These are phyloP conservation scores for Panorpa germanica DNA, from an alignment of 2,888 invertebrate genomes.

Conservation along the genomic window DNA sequence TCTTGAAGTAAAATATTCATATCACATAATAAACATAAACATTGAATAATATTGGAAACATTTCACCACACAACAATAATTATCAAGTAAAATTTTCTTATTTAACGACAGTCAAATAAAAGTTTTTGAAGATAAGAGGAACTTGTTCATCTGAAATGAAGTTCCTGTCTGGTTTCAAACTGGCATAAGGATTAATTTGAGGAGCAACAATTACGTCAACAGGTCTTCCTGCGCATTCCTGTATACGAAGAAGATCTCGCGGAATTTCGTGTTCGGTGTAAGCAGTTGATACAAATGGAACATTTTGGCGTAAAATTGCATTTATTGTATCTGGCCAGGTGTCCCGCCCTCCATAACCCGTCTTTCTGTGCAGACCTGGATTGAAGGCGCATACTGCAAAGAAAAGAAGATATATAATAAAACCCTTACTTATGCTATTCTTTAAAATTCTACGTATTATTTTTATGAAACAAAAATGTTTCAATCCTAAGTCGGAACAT, in stretches of 20 bases:
- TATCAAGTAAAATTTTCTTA: too few relatives aligned
- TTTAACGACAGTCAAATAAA: slow-evolving; percentile 34
- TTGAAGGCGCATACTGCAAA: slow-evolving; percentile 50
- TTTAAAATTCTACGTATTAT: too few relatives aligned
- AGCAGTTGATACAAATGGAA: slow-evolving; percentile 43
- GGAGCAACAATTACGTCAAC: slow-evolving; percentile 32
- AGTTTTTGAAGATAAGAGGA: slow-evolving; percentile 54
- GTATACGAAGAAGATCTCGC: slow-evolving; percentile 36
- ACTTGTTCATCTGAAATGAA: slow-evolving; percentile 52
- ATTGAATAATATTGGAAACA: too few relatives aligned
- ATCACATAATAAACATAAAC: too few relatives aligned
- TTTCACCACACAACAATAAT: too few relatives aligned
- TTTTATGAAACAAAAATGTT: too few relatives aligned
- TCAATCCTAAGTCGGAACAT: too few relatives aligned
- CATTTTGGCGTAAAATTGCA: slow-evolving; percentile 30
- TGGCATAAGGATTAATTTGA: slow-evolving; percentile 41
- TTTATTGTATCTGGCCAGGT: slow-evolving; percentile 46
- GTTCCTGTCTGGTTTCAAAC: slow-evolving; percentile 51
- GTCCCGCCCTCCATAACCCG: slow-evolving; percentile 39
- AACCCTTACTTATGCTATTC: too few relatives aligned
- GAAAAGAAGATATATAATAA: slow-evolving; percentile 5
- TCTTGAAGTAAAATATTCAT: too few relatives aligned
- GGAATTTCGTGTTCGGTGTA: slow-evolving; percentile 47
- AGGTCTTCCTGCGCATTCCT: slow-evolving; percentile 27
- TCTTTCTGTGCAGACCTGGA: slow-evolving; percentile 46